Base-by-base conservation (phyloP, 92 coral and sea anemone species). In the Plumapathes pennacea region DNA sequence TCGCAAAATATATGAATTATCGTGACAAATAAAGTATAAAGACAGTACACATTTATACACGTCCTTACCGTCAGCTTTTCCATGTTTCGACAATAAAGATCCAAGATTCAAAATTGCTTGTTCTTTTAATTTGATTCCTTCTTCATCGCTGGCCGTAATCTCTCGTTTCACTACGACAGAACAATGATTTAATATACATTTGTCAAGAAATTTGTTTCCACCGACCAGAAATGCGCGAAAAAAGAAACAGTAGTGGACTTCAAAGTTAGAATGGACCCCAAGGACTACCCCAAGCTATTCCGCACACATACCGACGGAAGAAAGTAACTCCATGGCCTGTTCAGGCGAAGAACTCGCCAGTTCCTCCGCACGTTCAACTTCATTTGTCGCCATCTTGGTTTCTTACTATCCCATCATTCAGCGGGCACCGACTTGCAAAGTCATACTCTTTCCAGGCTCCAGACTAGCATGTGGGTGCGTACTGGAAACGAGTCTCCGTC, bases 21-120 rank as follows among this genome's bases (percentile, higher is more conserved):
- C n/a, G n/a, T n/a, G n/a, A n/a, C n/a, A n/a, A n/a, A n/a, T n/a
- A n/a, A n/a, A n/a, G n/a, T n/a, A n/a, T n/a, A n/a, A n/a, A n/a
- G n/a, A n/a, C n/a, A n/a, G n/a, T n/a, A n/a, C n/a, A n/a, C n/a
- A n/a, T n/a, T n/a, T n/a, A n/a, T n/a, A n/a, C n/a, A n/a, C n/a
- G n/a, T n/a, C n/a, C n/a, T n/a, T n/a, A 91, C 97, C 97, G 76
- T 77, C 96, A 34, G 98, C 98, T 57, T 85, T 82, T 7, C 88
- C 85, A 28, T 78, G 84, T 50, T 70, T 80, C 39, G 98, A 78
- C 31, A 88, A 78, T 57, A 92, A 34, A 25, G 90, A 25, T 4
- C 97, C 91, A 54, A 92, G 88, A 61, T 57, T 85, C 13, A 92
- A 64, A 33, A 92, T 84, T 2, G 98, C 96, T 77, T 88, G 96